Base-by-base conservation (phyloP, 2,113 vertebrate species). In the Bagarius yarrelli region DNA sequence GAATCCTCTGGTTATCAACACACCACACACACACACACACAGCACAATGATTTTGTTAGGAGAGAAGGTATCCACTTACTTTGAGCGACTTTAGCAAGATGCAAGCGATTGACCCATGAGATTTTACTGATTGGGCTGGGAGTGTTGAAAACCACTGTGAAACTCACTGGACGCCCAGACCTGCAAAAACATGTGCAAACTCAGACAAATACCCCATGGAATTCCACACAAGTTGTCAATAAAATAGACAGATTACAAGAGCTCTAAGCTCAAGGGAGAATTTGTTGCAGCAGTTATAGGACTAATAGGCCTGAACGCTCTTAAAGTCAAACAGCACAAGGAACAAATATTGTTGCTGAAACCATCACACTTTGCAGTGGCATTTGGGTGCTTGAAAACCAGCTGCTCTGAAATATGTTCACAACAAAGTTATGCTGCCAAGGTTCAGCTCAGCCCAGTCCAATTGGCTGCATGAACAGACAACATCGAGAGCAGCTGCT, bases 91-190 rank as follows among this genome's bases (percentile, higher is more conserved):
- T 95, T 95, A 85, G 95, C 95, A 85, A 96, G 79, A 80, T 96
- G 95, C 73, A 96, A 77, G 9, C 94, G 93, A 84, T 96, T 96
- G 67, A 96, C 95, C 95, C 95, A 96, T 84, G 92, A 94, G 86
- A 96, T 96, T 90, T 96, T 96, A 89, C 95, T 96, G 87, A 95
- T 88, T 8, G 95, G 94, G 82, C 85, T 96, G 25, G 95, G 94
- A 0, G 95, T 96, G 88, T 95, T 94, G 88, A 96, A 96, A 78
- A 96, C 94, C 74, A 95, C 95, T 93, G 95, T 95, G 89, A 96
- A 94, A 0, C 94, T 95, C 87, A 95, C 92, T 53, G 95, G 95
- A 9, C 94, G 95, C 19, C 95, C 95, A 0, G 95, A 95, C 84
- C 95, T 96, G 83, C 34, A 60, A 55, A 78, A 30, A 32, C 3